Conservation (phyloP, 1,140 invertebrate species). For the Aphidius ervi region DNA sequence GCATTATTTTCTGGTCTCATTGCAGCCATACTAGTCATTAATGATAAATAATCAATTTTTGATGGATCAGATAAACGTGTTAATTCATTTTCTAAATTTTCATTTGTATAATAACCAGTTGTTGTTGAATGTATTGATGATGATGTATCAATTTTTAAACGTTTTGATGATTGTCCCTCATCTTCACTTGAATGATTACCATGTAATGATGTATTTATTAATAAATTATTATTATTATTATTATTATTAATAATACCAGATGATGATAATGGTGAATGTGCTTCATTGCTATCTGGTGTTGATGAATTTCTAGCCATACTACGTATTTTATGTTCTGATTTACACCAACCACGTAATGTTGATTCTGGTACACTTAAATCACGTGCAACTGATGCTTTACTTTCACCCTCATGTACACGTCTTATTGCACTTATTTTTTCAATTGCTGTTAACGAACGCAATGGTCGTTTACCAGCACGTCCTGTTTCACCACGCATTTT, state of each 20-base stretch:
- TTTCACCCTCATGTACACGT: slow-evolving; percentile 74
- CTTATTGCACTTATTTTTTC: slow-evolving; percentile 77
- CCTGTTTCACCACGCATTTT: slow-evolving; percentile 34
- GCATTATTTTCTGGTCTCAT: slow-evolving; percentile 35
- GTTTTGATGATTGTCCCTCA: slow-evolving; percentile 31
- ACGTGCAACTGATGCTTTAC: slow-evolving; percentile 75
- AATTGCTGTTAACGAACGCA: slow-evolving; percentile 65
- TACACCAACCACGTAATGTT: slow-evolving; percentile 79
- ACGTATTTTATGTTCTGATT: slow-evolving; percentile 73
- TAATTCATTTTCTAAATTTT: slow-evolving; percentile 23
- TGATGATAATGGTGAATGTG: slow-evolving; percentile 49
- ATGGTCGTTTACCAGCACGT: slow-evolving; percentile 62
- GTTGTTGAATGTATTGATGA: neutral
- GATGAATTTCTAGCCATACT: slow-evolving; percentile 65
- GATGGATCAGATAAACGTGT: slow-evolving; percentile 11
- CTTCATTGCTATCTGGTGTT: slow-evolving; percentile 55
- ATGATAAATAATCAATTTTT: slow-evolving; percentile 29
- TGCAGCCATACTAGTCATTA: slow-evolving; percentile 33
- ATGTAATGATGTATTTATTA: slow-evolving; percentile 29
- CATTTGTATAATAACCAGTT: slow-evolving; percentile 18
- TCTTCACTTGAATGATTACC: slow-evolving; percentile 37
- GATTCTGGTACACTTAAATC: slow-evolving; percentile 80
- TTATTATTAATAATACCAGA: slow-evolving; percentile 36
- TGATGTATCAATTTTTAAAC: slow-evolving; percentile 25
- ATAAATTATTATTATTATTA: slow-evolving; percentile 32